Evolutionary conservation across 2,888 invertebrate genomes (phyloP), one percentile per base, ranked within the genome.

Genomic region (Eupithecia exiguata): DNA sequence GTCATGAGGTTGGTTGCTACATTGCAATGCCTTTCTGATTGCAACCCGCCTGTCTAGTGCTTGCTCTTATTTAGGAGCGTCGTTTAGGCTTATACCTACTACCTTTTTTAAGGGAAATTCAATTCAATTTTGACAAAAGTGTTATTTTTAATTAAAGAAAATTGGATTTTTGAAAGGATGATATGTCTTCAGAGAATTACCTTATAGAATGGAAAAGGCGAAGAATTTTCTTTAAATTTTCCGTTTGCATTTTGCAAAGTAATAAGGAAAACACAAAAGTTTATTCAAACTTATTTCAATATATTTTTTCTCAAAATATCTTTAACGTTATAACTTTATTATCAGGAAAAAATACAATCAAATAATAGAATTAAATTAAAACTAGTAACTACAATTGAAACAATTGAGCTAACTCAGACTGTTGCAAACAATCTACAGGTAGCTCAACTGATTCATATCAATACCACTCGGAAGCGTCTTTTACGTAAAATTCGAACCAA

Each of bases 1-100:
- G 87, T 88, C 90, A 88, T 53, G 80, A 80, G 83, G 79, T 81
- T 84, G 86, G 85, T 87, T 86, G 88, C 85, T 84, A 83, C 86
- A 82, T 82, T 83, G 81, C 83, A 78, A 79, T 73, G 80, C 74
- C 77, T 77, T 74, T 74, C 70, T 76, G 77, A 79, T 78, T 79
- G 77, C 69, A 72, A 66, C 53, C 70, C 30, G 68, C 43, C 68
- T 71, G 40, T 62, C 43, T 74, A 58, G 36, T 69, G 68, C 65
- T 25, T 25, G 61, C 58, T 69, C 35, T 38, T 69, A 67, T 65
- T 68, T 53, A 30, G 43, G 38, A 62, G 61, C 38, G 36, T 58
- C 71, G 25, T 38, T 38, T 7, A 18, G n/a, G n/a, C 12, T n/a
- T 16, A 49, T 53, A 46, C 40, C 4, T 12, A 5, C 9, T 61